phyloP scores from a whole-genome alignment of 2,888 invertebrate species.

The Brenthis daphne region DNA sequence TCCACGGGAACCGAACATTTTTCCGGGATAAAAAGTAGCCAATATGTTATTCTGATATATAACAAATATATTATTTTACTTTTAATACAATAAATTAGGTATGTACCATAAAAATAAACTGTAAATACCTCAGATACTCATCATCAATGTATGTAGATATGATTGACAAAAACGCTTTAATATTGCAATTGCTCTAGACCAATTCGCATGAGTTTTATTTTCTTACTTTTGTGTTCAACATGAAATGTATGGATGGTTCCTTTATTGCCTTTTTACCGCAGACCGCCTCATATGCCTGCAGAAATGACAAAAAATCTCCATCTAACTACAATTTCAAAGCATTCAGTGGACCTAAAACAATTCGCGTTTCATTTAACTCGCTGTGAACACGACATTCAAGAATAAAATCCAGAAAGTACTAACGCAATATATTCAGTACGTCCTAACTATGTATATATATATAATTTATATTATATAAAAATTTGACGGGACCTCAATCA shows the following conservation, averaged over 20 bases:
- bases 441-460: too few species aligned
- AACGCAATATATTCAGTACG: slow-evolving; percentile 3
- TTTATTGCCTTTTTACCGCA: slow-evolving; percentile 16
- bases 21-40: too few species aligned
- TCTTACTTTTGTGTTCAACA: background rate
- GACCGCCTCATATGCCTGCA: slow-evolving; percentile 7
- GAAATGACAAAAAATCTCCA: slow-evolving; percentile 19
- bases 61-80: too few species aligned
- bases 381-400: slow-evolving; percentile 20
- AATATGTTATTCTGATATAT: too few species aligned
- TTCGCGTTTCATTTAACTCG: slow-evolving; percentile 26
- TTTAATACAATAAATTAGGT: too few species aligned
- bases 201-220: background rate
- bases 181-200: background rate
- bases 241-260: background rate
- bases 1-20: too few species aligned
- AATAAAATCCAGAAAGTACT: slow-evolving; percentile 8
- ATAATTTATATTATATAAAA: too few species aligned
- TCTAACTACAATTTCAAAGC: slow-evolving; percentile 21
- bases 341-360: slow-evolving; percentile 13
- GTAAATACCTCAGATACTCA: too few species aligned
- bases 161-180: too few species aligned
- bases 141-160: too few species aligned
- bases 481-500: too few species aligned
- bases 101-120: too few species aligned